Percentiles rank a stretch among this genome's conserved stretches.
These are phyloP conservation scores for Pseudopodoces humilis DNA, from an alignment of 2,113 vertebrate genomes.

Conservation along the genomic window DNA sequence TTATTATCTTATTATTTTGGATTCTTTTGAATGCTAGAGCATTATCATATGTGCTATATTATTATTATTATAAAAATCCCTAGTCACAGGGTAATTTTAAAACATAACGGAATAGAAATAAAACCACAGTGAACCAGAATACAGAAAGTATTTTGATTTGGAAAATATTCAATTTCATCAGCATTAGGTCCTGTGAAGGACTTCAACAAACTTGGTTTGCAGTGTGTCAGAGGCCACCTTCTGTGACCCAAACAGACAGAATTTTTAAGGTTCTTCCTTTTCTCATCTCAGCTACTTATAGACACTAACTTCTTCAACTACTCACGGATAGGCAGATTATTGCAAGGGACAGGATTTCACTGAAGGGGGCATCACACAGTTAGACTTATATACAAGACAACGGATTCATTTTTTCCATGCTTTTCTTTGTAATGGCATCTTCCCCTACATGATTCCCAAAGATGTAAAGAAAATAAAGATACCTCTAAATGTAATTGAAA, in stretches of 20 bases:
- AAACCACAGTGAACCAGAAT: not conserved
- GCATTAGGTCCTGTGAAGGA: not conserved
- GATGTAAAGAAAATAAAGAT: not conserved
- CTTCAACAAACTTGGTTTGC: not conserved
- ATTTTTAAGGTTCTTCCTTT: not conserved
- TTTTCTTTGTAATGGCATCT: not conserved
- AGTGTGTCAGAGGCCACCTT: not conserved
- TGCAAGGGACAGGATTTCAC: not conserved
- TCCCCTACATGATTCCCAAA: not conserved
- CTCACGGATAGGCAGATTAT: not conserved
- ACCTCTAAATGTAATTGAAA: not conserved
- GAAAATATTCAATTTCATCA: not conserved
- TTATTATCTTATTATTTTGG: constrained; percentile 12
- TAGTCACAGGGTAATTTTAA: not conserved
- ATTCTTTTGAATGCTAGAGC: not conserved
- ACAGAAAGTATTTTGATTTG: not conserved
- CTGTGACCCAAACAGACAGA: not conserved
- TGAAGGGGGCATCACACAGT: not conserved
- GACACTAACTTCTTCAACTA: not conserved
- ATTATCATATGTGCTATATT: not conserved
- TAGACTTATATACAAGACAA: not conserved
- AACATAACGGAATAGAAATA: not conserved
- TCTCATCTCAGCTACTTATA: not conserved
- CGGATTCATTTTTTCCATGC: not conserved
- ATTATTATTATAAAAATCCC: not conserved